Evolutionary conservation across 2,113 vertebrate genomes (phyloP).

Genomic region (Melanotaenia duboulayi): DNA sequence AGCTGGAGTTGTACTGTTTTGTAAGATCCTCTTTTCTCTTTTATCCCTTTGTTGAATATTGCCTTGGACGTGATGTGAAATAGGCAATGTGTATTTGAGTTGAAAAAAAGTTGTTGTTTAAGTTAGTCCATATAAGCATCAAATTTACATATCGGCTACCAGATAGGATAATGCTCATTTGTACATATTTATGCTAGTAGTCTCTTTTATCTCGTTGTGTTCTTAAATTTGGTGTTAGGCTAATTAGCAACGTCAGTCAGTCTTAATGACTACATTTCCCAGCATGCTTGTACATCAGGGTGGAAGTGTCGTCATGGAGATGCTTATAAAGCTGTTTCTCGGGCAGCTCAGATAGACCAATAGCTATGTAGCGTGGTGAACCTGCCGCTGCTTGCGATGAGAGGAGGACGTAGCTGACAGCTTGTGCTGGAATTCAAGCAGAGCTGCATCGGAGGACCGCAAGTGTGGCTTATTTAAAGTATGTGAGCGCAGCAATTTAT

Average conservation of each 20-base stretch:
- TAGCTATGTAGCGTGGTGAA: constrained; percentile 74
- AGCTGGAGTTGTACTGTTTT: no score
- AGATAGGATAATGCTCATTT: no score
- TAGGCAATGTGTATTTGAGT: no score
- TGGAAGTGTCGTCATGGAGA: constrained; percentile 87
- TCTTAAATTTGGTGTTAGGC: background rate
- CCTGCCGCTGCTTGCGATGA: constrained; percentile 74
- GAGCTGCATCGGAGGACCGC: constrained; percentile 42
- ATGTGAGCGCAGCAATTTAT: constrained; percentile 48
- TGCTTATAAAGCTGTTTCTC: constrained; percentile 82
- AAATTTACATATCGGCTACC: no score
- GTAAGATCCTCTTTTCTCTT: no score
- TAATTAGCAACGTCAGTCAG: no score
- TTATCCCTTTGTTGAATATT: no score
- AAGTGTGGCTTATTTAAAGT: constrained; percentile 13
- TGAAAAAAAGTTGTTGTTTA: no score
- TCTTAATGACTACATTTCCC: constrained; percentile 85
- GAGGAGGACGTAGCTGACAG: constrained; percentile 64
- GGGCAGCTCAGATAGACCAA: constrained; percentile 61
- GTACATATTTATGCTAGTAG: background rate
- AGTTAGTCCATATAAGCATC: no score
- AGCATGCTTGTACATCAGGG: constrained; percentile 70
- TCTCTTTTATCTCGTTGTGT: background rate
- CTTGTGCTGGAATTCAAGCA: constrained; percentile 59
- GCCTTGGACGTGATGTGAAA: no score